Evolutionary conservation across 2,797 vertebrate genomes (phyloP), one percentile per base, ranked within the genome.

Genomic region (Smutsia gigantea): DNA sequence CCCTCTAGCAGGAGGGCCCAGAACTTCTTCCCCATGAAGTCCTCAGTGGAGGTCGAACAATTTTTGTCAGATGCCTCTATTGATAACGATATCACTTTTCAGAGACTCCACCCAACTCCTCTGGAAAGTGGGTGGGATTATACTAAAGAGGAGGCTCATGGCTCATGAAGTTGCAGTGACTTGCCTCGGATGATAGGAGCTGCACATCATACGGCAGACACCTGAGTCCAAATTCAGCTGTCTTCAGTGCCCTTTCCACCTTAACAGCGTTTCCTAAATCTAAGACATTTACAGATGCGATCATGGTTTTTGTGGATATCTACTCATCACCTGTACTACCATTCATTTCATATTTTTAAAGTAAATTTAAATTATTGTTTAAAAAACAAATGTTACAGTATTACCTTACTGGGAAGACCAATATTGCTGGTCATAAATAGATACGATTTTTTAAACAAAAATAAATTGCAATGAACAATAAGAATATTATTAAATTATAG

Each of bases 361-460:
- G 37, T 81, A 59, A 79, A 53, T 15, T 75, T 66, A 83, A 93
- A 31, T 78, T 72, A n/a, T 39, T 84, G 63, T 69, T 63, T 92
- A 42, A 82, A 96, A 92, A 18, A 7, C 39, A 86, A 72, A 61
- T 31, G 79, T 51, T n/a, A 59, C 2, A 72, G n/a, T 27, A n/a
- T 86, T 57, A 39, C 55, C 25, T 93, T 64, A 71, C 69, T 75
- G 63, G 21, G 42, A 96, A 93, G 87, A 53, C 42, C 34, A 71
- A 6, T 87, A 85, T 88, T 7, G 46, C 23, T 89, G 63, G 1
- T 39, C 57, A 68, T 42, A 78, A 79, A 29, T 53, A 85, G 21
- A 31, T 83, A 37, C 78, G 14, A 42, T 83, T 88, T 79, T 85
- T 93, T 31, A 83, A 84, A 78, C 63, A 34, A 92, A 95, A 87